A percentile compares a stretch with the other conserved stretches of the same genome.
Conservation (phyloP, 2,888 invertebrate genomes). For the Ariolimax columbianus region DNA sequence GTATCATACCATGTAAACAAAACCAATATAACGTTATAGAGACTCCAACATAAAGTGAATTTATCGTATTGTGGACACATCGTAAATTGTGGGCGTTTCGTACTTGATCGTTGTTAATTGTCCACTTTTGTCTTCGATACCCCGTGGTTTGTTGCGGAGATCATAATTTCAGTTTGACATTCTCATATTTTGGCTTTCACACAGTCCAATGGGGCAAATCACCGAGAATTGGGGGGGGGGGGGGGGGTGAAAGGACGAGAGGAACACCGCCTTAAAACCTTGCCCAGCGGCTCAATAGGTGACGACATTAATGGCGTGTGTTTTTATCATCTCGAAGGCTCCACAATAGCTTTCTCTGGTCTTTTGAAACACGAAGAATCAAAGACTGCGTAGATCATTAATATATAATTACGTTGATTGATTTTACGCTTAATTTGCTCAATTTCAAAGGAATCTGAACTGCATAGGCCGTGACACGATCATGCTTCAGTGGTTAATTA, state of each 20-base stretch:
- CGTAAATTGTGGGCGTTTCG: not conserved
- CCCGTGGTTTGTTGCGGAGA: not conserved
- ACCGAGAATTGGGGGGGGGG: not conserved
- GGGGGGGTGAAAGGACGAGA: not conserved
- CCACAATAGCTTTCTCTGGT: not conserved
- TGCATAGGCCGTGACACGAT: not conserved
- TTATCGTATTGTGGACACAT: too few species aligned
- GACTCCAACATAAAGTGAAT: too few species aligned
- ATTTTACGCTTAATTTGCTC: conserved; percentile 1
- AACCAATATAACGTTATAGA: too few species aligned
- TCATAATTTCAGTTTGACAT: not conserved
- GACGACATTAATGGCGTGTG: not conserved
- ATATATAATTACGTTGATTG: conserved; percentile 15
- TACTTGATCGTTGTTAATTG: not conserved
- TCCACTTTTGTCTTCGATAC: not conserved
- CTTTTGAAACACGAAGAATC: not conserved
- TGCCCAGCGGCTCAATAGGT: not conserved
- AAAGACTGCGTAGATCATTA: not conserved
- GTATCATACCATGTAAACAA: too few species aligned
- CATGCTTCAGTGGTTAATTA: not conserved
- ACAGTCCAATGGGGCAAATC: not conserved
- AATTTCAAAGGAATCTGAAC: not conserved
- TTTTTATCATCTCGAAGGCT: not conserved
- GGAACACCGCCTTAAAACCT: not conserved
- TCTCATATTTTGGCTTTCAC: not conserved